phyloP scores from a whole-genome alignment of 2,113 vertebrate genomes.

The Syngnathus typhle region DNA sequence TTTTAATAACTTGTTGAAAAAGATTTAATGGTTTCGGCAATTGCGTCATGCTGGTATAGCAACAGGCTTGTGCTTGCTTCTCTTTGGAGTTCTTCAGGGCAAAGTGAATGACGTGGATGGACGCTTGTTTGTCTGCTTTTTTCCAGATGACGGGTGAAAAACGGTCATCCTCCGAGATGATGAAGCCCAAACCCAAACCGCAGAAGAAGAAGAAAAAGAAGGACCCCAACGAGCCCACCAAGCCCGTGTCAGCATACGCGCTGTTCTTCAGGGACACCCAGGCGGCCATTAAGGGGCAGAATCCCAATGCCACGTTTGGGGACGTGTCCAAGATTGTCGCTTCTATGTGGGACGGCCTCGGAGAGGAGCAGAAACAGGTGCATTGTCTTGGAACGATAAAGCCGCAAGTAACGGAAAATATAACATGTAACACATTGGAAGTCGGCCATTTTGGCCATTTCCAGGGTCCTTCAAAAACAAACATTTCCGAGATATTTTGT shows the following conservation, averaged over 20 bases:
- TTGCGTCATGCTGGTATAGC: neutral
- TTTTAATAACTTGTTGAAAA: constrained; percentile 54
- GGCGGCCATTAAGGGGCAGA: constrained; percentile 95
- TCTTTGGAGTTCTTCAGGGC: neutral
- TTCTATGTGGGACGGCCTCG: constrained; percentile 97
- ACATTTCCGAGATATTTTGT: too few relatives aligned
- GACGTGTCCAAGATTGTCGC: constrained; percentile 98
- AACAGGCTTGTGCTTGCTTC: neutral
- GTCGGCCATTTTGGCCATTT: neutral
- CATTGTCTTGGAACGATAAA: constrained; percentile 10
- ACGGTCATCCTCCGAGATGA: constrained; percentile 86
- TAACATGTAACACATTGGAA: neutral
- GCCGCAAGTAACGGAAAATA: neutral
- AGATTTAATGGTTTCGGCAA: constrained; percentile 44
- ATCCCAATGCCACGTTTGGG: constrained; percentile 95
- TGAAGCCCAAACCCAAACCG: constrained; percentile 94
- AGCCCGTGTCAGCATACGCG: constrained; percentile 94
- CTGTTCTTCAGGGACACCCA: constrained; percentile 98
- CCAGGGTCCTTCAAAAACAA: neutral
- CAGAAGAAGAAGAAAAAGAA: constrained; percentile 99
- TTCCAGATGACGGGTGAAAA: constrained; percentile 87
- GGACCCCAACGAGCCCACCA: constrained; percentile 96
- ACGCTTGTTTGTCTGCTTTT: constrained; percentile 19
- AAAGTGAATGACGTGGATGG: neutral
- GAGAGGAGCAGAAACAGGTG: constrained; percentile 97